These are phyloP conservation scores for Creontiades dilutus DNA, from an alignment of 2,888 invertebrate genomes.

Conservation along the genomic window DNA sequence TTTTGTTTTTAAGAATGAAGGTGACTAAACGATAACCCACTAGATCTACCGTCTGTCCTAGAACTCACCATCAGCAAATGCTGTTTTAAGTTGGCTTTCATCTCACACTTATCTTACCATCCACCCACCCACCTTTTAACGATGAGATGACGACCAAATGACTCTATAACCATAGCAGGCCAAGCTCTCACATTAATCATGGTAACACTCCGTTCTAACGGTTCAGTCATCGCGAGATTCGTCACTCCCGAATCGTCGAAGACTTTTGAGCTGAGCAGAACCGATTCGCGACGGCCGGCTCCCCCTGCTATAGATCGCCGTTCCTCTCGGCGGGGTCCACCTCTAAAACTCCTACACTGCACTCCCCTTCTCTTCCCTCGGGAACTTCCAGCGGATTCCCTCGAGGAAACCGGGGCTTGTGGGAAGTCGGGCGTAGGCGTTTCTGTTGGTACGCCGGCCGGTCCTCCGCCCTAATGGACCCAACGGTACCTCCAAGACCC, in stretches of 20 bases:
- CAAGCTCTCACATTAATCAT: background rate
- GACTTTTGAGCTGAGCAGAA: background rate
- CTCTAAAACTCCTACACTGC: conserved; percentile 26
- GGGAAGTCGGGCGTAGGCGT: conserved; percentile 36
- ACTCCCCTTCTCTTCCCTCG: background rate
- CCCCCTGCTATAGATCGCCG: background rate
- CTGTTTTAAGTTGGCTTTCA: no score
- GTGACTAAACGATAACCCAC: no score
- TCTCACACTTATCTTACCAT: no score
- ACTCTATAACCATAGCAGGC: background rate
- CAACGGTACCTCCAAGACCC: conserved; percentile 18
- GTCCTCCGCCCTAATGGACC: conserved; percentile 4
- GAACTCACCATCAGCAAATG: no score
- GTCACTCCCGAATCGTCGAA: conserved; percentile 18
- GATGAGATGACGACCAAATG: background rate
- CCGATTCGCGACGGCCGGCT: conserved; percentile 9
- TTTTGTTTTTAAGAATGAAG: no score
- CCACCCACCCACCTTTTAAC: no score
- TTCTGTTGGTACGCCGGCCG: conserved; percentile 39
- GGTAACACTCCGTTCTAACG: background rate
- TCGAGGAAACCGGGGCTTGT: conserved; percentile 8
- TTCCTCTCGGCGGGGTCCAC: background rate
- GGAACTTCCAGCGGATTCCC: background rate
- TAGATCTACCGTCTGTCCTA: no score
- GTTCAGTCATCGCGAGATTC: background rate